Evolutionary conservation across 2,113 vertebrate genomes (phyloP), one percentile per base, ranked within the genome.

Genomic region (Amia ocellicauda): DNA sequence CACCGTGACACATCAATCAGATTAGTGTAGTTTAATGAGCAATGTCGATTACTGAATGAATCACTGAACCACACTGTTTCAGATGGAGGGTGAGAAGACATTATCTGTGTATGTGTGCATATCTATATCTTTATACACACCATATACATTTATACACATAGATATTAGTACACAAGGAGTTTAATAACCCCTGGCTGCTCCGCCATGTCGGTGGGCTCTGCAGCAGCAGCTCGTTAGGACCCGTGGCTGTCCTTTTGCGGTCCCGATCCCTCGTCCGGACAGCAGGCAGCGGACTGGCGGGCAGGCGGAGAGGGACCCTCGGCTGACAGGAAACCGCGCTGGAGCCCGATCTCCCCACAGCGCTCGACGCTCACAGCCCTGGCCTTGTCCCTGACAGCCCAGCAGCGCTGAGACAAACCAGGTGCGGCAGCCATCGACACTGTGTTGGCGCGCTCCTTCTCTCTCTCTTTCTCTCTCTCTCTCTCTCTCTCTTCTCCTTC

Each of bases 331-430:
- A 69, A 74, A 74, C 69, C 36, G 75, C 27, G 57, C 47, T 58
- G 58, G 58, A 72, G 70, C 63, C 26, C 3, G 55, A 58, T 51
- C 55, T 28, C 57, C 58, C 45, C 52, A 29, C 64, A 63, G 62
- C 72, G 59, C 74, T 68, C 57, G 70, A 68, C 71, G 65, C 60
- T 72, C 65, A 69, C 61, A 67, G 77, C 67, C 59, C 60, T 74
- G 77, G 69, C 87, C 85, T 89, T 86, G 85, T 86, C 85, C 87
- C 79, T 69, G 69, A 68, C 64, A 74, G 77, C 83, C 86, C 80
- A 66, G 59, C 64, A 36, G 47, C 41, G 3, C 63, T 85, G 85
- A 89, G 67, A 86, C 73, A 78, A 86, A 89, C 79, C 85, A 89
- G 87, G 81, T 81, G 78, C 71, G 23, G 66, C 57, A 70, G 58